Base-by-base conservation (phyloP, 2,113 vertebrate genomes). In the Syrrhaptes paradoxus region DNA sequence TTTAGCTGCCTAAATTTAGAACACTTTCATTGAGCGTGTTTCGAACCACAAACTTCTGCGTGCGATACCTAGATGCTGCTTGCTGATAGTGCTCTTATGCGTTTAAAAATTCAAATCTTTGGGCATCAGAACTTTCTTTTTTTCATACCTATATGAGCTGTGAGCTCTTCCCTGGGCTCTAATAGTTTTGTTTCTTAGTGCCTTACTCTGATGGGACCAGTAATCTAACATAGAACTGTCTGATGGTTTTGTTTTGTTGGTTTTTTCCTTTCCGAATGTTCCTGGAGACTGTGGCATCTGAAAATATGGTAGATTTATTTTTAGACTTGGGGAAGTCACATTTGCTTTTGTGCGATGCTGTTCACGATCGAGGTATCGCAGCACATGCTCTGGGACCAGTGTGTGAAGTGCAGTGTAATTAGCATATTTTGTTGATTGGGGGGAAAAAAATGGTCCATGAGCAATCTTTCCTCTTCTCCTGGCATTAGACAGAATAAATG, bases 371-470 rank as follows among this genome's bases (percentile, higher is more conserved):
- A 71, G 87, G 73, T 52, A 55, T 38, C 18, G 0, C 58, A 48
- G 54, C 58, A 20, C 41, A 8, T 3, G 21, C 21, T 6, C 73
- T 41, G 48, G 6, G 51, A 31, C 24, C 66, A 8, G 34, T 5
- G 3, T n/a, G 79, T 20, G 79, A 36, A 43, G 87, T 19, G 26
- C 26, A 4, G 6, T 31, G 36, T 36, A 31, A 24, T 70, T 67
- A 10, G 19, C 22, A 14, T 19, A 7, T 34, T 32, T 34, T 36
- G 26, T 11, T 26, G 11, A 13, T 2, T 29, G 14, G 14, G 45
- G 19, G 1, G 0, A 0, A 5, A 4, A 13, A 15, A 22, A 8
- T 11, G 65, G 14, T 26, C 11, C 0, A 0, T 11, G 41, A 68
- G 29, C 12, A 4, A 17, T 26, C 22, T 57, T 57, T 25, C 36